These are phyloP conservation scores for Galendromus occidentalis DNA, from an alignment of 1,140 invertebrate genomes.

Conservation along the genomic window DNA sequence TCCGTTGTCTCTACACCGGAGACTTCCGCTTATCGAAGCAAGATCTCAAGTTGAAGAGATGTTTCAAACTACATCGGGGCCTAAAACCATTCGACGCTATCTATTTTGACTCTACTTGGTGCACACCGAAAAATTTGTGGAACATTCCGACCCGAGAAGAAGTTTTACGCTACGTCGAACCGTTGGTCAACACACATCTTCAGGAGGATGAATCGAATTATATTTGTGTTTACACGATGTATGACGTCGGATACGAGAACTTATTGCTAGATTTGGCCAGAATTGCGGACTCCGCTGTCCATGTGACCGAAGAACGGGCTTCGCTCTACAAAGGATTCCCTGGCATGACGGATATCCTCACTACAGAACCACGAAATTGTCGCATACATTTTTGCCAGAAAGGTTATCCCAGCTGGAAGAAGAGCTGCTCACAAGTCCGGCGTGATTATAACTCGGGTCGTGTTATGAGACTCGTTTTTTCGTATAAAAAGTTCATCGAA, in stretches of 20 bases:
- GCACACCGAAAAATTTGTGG: neutral
- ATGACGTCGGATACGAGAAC: neutral
- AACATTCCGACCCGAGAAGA: neutral
- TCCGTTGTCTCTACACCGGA: neutral
- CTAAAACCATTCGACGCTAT: neutral
- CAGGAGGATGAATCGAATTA: neutral
- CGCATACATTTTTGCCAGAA: neutral
- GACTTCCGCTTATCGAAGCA: neutral
- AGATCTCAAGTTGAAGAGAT: neutral
- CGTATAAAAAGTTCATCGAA: neutral
- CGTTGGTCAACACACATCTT: neutral
- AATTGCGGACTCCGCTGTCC: neutral
- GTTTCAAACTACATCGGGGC: neutral
- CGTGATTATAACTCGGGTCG: neutral
- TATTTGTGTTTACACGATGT: neutral
- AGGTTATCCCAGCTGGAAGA: neutral
- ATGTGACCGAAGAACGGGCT: neutral
- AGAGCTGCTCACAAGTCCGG: neutral
- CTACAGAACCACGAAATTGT: neutral
- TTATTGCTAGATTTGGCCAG: neutral
- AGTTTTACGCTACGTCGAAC: neutral
- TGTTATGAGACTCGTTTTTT: neutral
- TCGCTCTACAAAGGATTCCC: neutral
- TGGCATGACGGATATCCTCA: neutral
- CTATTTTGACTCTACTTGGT: neutral